These are phyloP conservation scores for Machaerirhynchus nigripectus DNA, from an alignment of 2,113 vertebrate species.

Conservation along the genomic window DNA sequence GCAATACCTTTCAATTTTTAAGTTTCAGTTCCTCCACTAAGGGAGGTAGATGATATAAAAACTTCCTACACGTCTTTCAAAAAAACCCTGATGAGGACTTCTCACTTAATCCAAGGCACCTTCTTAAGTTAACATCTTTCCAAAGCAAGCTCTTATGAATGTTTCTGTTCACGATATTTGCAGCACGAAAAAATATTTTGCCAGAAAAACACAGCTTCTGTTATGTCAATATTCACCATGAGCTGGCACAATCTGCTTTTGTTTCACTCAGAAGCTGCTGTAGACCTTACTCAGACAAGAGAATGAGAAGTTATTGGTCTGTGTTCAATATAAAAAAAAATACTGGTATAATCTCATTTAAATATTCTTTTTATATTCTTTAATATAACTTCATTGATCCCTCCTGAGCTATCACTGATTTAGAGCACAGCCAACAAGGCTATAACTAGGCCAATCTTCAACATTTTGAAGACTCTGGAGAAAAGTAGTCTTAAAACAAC, in stretches of 20 bases:
- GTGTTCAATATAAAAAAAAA: neutral
- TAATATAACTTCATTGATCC: neutral
- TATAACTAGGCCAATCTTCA: neutral
- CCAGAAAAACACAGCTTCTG: neutral
- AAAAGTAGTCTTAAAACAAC: neutral
- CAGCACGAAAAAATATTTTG: neutral
- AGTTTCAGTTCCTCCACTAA: neutral
- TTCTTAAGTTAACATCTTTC: neutral
- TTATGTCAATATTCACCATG: neutral
- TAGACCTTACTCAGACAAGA: neutral
- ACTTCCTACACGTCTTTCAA: neutral
- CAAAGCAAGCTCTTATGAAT: neutral
- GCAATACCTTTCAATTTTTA: neutral
- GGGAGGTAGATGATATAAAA: neutral
- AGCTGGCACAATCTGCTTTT: neutral
- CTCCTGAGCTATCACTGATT: neutral
- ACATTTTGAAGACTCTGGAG: neutral
- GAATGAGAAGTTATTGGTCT: neutral
- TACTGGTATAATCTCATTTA: neutral
- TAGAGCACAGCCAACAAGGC: neutral
- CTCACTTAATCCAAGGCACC: neutral
- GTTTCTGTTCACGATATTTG: neutral
- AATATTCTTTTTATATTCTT: neutral
- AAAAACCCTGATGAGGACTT: neutral
- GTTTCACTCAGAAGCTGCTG: neutral